Conservation (phyloP, 2,888 invertebrate species). For the Drosophila yooni region DNA sequence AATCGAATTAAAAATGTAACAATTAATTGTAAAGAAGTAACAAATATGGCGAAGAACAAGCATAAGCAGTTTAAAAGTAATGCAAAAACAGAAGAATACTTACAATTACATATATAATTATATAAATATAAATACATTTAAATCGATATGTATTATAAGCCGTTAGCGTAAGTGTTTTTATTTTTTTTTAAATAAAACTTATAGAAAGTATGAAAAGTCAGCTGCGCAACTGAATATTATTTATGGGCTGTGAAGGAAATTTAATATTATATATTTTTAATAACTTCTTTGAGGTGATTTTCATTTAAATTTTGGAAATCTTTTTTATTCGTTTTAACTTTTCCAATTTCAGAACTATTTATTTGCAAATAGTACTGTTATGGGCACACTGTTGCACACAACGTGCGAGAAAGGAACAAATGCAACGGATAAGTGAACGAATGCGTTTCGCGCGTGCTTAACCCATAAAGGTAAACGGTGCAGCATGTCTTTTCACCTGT, state of each 20-base stretch:
- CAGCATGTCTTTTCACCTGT: background rate
- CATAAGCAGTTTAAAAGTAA: slow-evolving; percentile 13
- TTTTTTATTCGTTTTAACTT: background rate
- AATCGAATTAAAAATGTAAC: slow-evolving; percentile 69
- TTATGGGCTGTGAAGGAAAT: background rate
- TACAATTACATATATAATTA: slow-evolving; percentile 51
- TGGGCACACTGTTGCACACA: background rate
- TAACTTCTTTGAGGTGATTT: background rate
- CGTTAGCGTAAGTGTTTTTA: slow-evolving; percentile 78
- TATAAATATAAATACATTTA: slow-evolving; percentile 61
- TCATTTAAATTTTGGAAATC: background rate
- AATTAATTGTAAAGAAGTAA: slow-evolving; percentile 53
- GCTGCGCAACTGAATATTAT: background rate
- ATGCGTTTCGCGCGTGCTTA: background rate
- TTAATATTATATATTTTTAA: background rate
- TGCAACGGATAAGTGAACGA: background rate
- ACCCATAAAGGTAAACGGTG: background rate
- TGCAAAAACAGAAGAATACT: slow-evolving; percentile 28
- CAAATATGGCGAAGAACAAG: slow-evolving; percentile 33
- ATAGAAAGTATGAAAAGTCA: slow-evolving; percentile 39
- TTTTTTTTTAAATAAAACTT: slow-evolving; percentile 74
- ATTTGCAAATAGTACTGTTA: background rate
- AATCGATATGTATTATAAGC: slow-evolving; percentile 72
- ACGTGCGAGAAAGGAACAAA: background rate
- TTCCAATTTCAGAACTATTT: background rate